phyloP scores from a whole-genome alignment of 2,797 vertebrate species.

The Alosa sapidissima region DNA sequence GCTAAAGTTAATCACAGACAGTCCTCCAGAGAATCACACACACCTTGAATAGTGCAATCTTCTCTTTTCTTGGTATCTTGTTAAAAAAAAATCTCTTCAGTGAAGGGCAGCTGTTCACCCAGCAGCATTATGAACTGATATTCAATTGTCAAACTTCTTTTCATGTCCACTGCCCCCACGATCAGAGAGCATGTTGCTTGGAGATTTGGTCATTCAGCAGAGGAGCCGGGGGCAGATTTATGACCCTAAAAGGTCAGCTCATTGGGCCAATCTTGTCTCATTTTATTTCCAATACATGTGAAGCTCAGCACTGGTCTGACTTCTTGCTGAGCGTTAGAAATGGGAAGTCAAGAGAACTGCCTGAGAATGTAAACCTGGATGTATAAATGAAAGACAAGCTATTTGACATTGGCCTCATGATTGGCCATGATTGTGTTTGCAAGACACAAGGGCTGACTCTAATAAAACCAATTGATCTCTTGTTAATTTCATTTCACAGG shows the following conservation, averaged over 20 bases:
- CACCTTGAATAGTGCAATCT: background rate
- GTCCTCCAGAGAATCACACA: background rate
- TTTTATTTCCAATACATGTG: slow-evolving; percentile 2
- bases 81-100: background rate
- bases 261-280: background rate
- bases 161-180: background rate
- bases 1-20: slow-evolving; percentile 5
- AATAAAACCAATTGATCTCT: background rate
- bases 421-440: background rate
- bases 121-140: background rate
- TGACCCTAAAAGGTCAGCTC: slow-evolving; percentile 7
- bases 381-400: background rate
- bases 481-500: slow-evolving; percentile 15
- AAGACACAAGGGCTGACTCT: background rate
- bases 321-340: background rate
- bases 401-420: background rate
- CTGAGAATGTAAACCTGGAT: background rate
- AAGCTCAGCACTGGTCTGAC: background rate
- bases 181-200: background rate
- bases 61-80: background rate
- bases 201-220: background rate
- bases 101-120: background rate
- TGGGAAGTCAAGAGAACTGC: background rate
- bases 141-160: background rate
- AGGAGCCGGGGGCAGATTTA: background rate